A percentile compares a stretch with the other conserved stretches of the same genome.
Conservation (phyloP, 2,797 vertebrate genomes). For the Uromys caudimaculatus region DNA sequence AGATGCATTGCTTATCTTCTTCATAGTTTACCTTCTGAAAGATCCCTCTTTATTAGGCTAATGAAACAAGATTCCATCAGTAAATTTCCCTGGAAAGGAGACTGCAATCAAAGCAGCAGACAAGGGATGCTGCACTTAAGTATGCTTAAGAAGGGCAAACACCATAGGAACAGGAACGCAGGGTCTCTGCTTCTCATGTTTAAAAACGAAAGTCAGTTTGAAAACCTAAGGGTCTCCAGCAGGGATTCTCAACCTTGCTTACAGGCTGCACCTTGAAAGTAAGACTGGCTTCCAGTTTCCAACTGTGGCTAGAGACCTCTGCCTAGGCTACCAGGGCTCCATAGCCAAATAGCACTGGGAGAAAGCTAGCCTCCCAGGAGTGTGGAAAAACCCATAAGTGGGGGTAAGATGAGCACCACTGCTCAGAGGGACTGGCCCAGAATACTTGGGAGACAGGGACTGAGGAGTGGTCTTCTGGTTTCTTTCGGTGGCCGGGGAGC, state of each 20-base stretch:
- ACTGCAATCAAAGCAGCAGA: neutral
- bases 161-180: neutral
- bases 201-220: conserved; percentile 5
- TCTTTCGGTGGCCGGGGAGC: too few species aligned
- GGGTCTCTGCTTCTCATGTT: neutral
- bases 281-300: too few species aligned
- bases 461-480: too few species aligned
- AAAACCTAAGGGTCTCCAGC: neutral
- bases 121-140: neutral
- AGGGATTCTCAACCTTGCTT: neutral
- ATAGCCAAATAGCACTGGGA: too few species aligned
- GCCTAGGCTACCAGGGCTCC: too few species aligned
- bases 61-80: conserved; percentile 65
- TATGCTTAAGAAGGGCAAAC: neutral
- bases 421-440: too few species aligned
- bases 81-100: conserved; percentile 57
- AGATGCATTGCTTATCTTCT: conserved; percentile 42
- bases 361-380: too few species aligned
- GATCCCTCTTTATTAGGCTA: conserved; percentile 70
- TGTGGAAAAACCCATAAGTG: too few species aligned
- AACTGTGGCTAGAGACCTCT: too few species aligned
- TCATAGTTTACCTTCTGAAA: conserved; percentile 52
- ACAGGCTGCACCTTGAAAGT: neutral
- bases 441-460: too few species aligned
- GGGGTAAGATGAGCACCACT: too few species aligned